Base-by-base conservation (phyloP, 2,888 invertebrate genomes). In the Antitype chi region DNA sequence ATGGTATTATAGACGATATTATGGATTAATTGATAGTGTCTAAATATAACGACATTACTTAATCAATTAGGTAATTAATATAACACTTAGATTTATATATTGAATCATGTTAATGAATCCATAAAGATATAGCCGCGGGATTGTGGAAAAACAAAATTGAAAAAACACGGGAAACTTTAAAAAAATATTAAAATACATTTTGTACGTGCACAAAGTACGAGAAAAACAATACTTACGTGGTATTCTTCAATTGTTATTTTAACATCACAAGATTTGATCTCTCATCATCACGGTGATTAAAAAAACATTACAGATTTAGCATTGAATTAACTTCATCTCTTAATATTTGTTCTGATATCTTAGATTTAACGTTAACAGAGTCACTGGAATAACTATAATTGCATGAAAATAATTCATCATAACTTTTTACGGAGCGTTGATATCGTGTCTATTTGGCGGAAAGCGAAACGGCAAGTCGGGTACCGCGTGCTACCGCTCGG, bases 401-500 rank as follows among this genome's bases (percentile, higher is more conserved):
- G 84, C 78, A 88, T 85, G 79, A 88, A 89, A 89, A 91, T 87
- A 89, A 91, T 89, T 91, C 89, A 90, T 94, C 88, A 87, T 91
- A 91, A 92, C 92, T 92, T 90, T 88, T 87, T 86, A 86, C 76
- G 81, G 78, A 84, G 69, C 62, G 66, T 71, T 64, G 69, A 78
- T 88, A 84, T 90, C 90, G 90, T 92, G 90, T 90, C 77, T 90
- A 91, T 91, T 92, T 90, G 90, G 92, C 92, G 89, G 88, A 67
- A 86, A 88, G 87, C 85, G 85, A 76, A 88, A 81, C 76, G 84
- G 87, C 87, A 74, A 76, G 76, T 77, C 72, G 70, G 74, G 77
- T 63, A 78, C 87, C 90, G 92, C 95, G 94, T 93, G 94, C 88
- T 90, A 84, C 91, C 85, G 89, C 87, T 80, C 82, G 82, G 91